Base-by-base conservation (phyloP, 2,797 vertebrate species). In the Gallirallus australis region DNA sequence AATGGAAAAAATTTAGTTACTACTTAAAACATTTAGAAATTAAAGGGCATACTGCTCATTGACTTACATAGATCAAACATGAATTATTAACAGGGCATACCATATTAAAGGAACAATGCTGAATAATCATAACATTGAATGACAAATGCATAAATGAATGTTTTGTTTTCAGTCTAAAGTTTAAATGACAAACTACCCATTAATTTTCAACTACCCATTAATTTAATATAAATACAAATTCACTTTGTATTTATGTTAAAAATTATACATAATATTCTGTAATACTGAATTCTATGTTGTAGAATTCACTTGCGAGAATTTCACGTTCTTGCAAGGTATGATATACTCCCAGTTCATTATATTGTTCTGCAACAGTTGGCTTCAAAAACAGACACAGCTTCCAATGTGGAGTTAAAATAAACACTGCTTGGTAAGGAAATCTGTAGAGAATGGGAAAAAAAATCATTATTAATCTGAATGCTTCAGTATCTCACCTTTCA, bases 401-500 rank as follows among this genome's bases (percentile, higher is more conserved):
- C 84, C 56, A 47, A 5, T 3, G 8, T 6, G 56, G 53, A 69
- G 24, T 47, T 86, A 72, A 80, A 83, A 78, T 33, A 82, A 59
- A 56, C 45, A 33, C 20, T 19, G 9, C 9, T 82, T 81, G 39
- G 30, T 37, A 71, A 52, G 24, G 9, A 80, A 60, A 42, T 50
- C 5, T 35, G 91, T 81, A 30, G 23, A 68, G 18, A 79, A 69
- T 7, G 80, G 23, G 56, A 79, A 56, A 79, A 85, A 35, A 66
- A 7, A 39, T 65, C 8, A 28, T 73, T 66, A 12, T 84, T 42
- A 69, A 7, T 50, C 5, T 6, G 47, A 82, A 66, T 63, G 27
- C 25, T 61, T 57, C n/a, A 56, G 5, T 45, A 24, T 73, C 98
- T 98, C 95, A 98, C 98, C 98, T 98, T 95, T 97, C 98, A 98